Base-by-base conservation (phyloP, 1,140 invertebrate species). In the Macrobrachium nipponense region DNA sequence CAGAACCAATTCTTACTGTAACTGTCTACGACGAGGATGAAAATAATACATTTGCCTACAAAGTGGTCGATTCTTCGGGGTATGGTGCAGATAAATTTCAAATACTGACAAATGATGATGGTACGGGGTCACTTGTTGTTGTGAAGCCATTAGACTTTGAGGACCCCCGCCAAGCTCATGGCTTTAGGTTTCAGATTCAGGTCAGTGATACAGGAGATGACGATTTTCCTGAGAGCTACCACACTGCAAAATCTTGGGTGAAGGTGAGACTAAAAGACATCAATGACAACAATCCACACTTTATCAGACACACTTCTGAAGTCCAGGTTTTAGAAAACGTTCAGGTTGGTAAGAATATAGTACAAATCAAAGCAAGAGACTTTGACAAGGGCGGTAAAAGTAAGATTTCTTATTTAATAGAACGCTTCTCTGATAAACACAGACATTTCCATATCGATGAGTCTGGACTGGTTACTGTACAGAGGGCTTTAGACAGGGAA, bases 81-180 rank as follows among this genome's bases (percentile, higher is more conserved):
- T 98, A 97, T 91, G 97, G 97, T 70, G 97, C 97, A 70, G 97
- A 98, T 91, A 98, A 98, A 91, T 98, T 98, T 91, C 98, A 97
- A 6, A 98, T 98, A 97, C 97, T 98, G 43, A 93, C 97, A 76
- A 98, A 98, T 91, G 98, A 97, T 91, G 97, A 98, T 90, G 97
- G 97, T 2, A 98, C 97, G 0, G 97, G 97, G 2, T 98, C 97
- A 0, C 92, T 98, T 77, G 98, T 98, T 92, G 98, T 98, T 87
- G 97, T 98, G 59, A 97, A 98, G 90, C 96, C 96, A 18, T 92
- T 98, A 70, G 96, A 98, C 92, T 98, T 96, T 91, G 97, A 98
- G 92, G 96, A 98, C 91, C 94, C 96, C 89, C 92, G 97, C 88
- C 96, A 98, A 92, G 96, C 96, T 91, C 97, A 97, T 90, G 97